phyloP scores from a whole-genome alignment of 2,797 vertebrate species.

The Lutjanus argentimaculatus region DNA sequence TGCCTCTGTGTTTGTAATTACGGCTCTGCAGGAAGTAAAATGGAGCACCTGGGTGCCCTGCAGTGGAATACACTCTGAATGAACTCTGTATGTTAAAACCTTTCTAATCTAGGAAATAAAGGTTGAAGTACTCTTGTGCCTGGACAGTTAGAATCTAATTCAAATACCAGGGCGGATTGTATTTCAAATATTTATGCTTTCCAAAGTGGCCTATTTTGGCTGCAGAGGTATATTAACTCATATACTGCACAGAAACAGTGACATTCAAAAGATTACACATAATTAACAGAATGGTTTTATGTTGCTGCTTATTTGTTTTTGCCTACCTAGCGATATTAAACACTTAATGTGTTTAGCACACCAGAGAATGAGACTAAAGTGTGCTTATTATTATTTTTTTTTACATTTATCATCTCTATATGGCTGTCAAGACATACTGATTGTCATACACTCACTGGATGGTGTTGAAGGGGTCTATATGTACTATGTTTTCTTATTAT shows the following conservation, averaged over 20 bases:
- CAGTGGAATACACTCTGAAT: slow-evolving; percentile 79
- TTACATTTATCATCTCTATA: background rate
- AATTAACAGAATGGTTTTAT: slow-evolving; percentile 15
- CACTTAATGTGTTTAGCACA: background rate
- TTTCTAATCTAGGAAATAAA: slow-evolving; percentile 64
- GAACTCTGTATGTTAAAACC: slow-evolving; percentile 70
- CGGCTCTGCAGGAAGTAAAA: slow-evolving; percentile 78
- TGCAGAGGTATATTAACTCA: slow-evolving; percentile 11
- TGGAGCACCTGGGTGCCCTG: slow-evolving; percentile 80
- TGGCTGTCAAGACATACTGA: background rate
- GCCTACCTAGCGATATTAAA: slow-evolving; percentile 15
- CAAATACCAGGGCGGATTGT: slow-evolving; percentile 24
- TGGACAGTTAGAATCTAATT: slow-evolving; percentile 54
- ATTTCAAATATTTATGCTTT: slow-evolving; percentile 49
- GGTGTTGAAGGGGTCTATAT: background rate
- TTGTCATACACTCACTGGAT: background rate
- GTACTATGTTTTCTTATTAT: background rate
- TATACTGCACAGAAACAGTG: slow-evolving; percentile 2
- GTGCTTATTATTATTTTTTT: background rate
- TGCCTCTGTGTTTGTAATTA: slow-evolving; percentile 84
- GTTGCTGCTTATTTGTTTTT: slow-evolving; percentile 26
- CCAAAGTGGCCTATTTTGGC: slow-evolving; percentile 28
- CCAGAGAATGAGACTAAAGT: background rate
- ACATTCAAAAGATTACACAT: slow-evolving; percentile 24
- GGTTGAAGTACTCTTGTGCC: slow-evolving; percentile 45